phyloP scores from a whole-genome alignment of 2,113 vertebrate species.

The Scortum barcoo region DNA sequence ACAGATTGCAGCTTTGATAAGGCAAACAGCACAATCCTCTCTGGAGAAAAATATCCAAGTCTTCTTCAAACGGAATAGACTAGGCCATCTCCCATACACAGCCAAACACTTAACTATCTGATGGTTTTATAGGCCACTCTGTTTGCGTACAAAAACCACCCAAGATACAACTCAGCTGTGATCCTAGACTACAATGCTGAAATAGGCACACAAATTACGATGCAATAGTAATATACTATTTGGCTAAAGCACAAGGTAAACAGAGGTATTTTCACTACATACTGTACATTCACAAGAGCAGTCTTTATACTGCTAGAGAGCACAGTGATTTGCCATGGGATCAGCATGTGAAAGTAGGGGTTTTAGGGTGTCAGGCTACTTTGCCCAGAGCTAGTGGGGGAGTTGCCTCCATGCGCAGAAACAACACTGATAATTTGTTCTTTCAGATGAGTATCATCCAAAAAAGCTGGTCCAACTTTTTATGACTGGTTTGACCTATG shows the following conservation, averaged over 20 bases:
- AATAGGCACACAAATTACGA: constrained; percentile 34
- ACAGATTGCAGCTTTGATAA: constrained; percentile 67
- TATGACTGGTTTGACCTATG: constrained; percentile 34
- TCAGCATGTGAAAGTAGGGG: constrained; percentile 30
- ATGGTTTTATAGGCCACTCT: constrained; percentile 61
- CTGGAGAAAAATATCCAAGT: constrained; percentile 37
- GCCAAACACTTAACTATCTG: constrained; percentile 48
- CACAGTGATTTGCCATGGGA: constrained; percentile 28
- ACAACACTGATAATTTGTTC: constrained; percentile 53
- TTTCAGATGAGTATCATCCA: constrained; percentile 41
- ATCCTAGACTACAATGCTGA: constrained; percentile 29
- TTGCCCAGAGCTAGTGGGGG: constrained; percentile 12
- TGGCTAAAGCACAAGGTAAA: not conserved
- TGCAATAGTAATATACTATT: constrained; percentile 12
- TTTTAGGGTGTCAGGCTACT: constrained; percentile 13
- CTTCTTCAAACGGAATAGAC: constrained; percentile 54
- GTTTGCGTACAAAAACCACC: constrained; percentile 38
- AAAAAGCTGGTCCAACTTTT: constrained; percentile 56
- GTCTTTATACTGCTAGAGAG: not conserved
- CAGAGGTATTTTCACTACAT: constrained; percentile 9
- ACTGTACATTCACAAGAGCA: constrained; percentile 24
- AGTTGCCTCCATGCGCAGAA: constrained; percentile 19
- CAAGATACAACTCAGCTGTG: constrained; percentile 45
- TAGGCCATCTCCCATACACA: constrained; percentile 31
- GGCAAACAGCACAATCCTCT: constrained; percentile 44